These are phyloP conservation scores for Nephrotoma guestfalica DNA, from an alignment of 2,888 invertebrate species.

Conservation along the genomic window DNA sequence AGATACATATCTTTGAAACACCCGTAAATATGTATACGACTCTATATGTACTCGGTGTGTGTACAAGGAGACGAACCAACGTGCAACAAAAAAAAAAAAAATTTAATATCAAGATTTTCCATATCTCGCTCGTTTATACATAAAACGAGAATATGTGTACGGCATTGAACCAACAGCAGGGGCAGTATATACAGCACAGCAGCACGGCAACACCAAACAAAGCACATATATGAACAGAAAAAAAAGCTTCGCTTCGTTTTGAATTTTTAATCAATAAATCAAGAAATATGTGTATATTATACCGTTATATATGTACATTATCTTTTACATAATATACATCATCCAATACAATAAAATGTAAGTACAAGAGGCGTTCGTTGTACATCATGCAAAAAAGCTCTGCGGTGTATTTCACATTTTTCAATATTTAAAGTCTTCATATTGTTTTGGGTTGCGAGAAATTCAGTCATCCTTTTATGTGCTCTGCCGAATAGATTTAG, in stretches of 20 bases:
- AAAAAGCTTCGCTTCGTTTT: background rate
- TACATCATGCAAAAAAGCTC: background rate
- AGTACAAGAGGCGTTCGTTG: background rate
- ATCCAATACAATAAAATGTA: background rate
- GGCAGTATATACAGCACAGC: background rate
- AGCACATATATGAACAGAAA: background rate
- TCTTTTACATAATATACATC: background rate
- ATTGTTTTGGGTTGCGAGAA: background rate
- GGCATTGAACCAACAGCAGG: background rate
- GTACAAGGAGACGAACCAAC: background rate
- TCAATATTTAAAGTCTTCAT: background rate
- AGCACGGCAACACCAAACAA: background rate
- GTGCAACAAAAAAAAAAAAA: background rate
- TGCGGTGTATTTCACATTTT: background rate
- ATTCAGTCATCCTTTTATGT: background rate
- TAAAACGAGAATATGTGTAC: background rate
- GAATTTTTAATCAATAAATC: background rate
- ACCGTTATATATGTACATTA: background rate
- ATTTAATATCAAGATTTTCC: background rate
- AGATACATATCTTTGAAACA: background rate
- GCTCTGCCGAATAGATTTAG: background rate
- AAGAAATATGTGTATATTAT: background rate
- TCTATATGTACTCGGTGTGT: too few relatives aligned
- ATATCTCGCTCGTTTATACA: background rate
- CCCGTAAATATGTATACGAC: background rate